These are phyloP conservation scores for Nylanderia fulva DNA, from an alignment of 1,140 invertebrate genomes.

Conservation along the genomic window DNA sequence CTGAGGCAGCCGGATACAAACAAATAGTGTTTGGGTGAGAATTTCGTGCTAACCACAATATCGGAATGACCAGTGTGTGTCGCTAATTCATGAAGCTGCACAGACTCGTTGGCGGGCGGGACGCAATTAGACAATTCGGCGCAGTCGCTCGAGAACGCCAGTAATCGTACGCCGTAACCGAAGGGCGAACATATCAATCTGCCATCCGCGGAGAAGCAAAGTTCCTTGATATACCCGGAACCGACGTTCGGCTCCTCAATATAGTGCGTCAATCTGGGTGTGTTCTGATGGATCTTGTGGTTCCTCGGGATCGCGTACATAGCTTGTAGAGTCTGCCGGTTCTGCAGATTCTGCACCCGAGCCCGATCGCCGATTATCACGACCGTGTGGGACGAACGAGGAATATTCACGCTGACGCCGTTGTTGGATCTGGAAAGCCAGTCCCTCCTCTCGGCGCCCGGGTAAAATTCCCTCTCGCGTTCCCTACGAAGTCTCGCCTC, in stretches of 20 bases:
- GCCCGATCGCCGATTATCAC: constrained; percentile 82
- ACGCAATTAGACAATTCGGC: constrained; percentile 92
- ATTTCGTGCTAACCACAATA: constrained; percentile 96
- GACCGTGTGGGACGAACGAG: constrained; percentile 80
- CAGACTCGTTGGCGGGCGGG: constrained; percentile 84
- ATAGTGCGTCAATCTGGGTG: constrained; percentile 93
- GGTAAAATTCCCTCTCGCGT: constrained; percentile 77
- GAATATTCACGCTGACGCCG: constrained; percentile 76
- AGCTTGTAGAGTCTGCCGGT: constrained; percentile 78
- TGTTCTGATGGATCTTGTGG: constrained; percentile 90
- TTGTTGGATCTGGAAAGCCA: constrained; percentile 73
- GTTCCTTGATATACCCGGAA: constrained; percentile 94
- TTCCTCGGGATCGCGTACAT: constrained; percentile 83
- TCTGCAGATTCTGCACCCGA: constrained; percentile 74
- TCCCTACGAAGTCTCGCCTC: constrained; percentile 88
- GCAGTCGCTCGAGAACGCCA: constrained; percentile 93
- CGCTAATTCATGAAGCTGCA: constrained; percentile 88
- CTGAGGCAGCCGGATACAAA: constrained; percentile 95
- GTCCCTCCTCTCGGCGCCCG: constrained; percentile 63
- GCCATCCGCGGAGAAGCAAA: constrained; percentile 96
- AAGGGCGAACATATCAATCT: constrained; percentile 96
- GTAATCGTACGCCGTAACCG: constrained; percentile 92
- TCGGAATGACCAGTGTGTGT: constrained; percentile 92
- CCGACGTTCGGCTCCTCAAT: constrained; percentile 95
- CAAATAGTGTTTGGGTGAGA: constrained; percentile 94